A percentile compares a stretch with the other conserved stretches of the same genome.
phyloP scores from a whole-genome alignment of 2,797 vertebrate species.

The Astyanax mexicanus region DNA sequence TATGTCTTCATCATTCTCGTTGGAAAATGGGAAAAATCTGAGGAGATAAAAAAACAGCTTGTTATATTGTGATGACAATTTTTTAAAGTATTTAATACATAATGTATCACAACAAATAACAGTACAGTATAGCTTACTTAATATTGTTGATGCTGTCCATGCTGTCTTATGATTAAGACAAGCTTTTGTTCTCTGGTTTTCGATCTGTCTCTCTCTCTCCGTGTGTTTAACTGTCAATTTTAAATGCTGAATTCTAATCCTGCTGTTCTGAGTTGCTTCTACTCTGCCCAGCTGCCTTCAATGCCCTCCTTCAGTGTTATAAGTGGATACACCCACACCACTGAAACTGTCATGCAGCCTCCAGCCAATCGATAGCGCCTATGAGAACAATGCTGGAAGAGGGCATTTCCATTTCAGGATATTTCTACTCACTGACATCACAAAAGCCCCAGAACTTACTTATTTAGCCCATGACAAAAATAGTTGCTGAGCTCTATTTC shows the following conservation, averaged over 20 bases:
- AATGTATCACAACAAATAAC: background rate
- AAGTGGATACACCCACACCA: constrained; percentile 42
- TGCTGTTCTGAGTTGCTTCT: constrained; percentile 1
- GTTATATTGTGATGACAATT: background rate
- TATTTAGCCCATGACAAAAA: background rate
- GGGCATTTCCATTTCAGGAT: constrained; percentile 42
- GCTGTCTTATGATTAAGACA: constrained; percentile 11
- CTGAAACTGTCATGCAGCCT: constrained; percentile 25
- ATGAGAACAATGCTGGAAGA: constrained; percentile 15
- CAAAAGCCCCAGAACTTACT: constrained; percentile 11
- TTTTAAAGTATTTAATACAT: background rate
- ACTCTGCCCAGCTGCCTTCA: constrained; percentile 1
- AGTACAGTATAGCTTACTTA: constrained; percentile 16
- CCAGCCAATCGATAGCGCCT: constrained; percentile 31
- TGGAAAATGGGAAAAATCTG: constrained; percentile 38
- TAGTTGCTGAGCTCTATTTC: background rate
- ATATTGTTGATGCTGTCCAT: constrained; percentile 25
- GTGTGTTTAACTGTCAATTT: background rate
- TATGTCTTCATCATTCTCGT: constrained; percentile 51
- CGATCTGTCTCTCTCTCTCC: background rate
- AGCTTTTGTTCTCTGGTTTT: background rate
- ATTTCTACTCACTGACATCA: constrained; percentile 43
- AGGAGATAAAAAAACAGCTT: background rate
- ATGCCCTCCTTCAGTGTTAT: constrained; percentile 26
- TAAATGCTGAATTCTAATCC: constrained; percentile 10